A percentile compares a stretch with the other conserved stretches of the same genome.
Conservation (phyloP, 2,888 invertebrate species). For the Apantesis nais region DNA sequence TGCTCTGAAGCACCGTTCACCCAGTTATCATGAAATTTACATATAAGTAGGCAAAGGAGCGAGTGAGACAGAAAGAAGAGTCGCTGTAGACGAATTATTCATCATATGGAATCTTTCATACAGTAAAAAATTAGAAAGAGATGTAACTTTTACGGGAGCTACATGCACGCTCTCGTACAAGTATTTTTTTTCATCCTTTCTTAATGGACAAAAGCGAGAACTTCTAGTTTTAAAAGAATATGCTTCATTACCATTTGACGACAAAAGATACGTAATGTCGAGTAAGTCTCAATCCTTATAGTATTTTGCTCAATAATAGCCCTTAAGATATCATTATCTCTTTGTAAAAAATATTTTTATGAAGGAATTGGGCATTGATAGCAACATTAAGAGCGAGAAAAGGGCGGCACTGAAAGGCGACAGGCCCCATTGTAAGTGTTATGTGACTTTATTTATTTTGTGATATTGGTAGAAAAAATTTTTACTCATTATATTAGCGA, state of each 20-base stretch:
- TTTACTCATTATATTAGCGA: background rate
- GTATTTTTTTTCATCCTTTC: no score
- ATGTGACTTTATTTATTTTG: background rate
- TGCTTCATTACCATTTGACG: background rate
- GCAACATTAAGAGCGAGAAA: background rate
- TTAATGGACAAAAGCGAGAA: no score
- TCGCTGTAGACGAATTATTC: no score
- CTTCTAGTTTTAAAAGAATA: no score
- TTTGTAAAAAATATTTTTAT: background rate
- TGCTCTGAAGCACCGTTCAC: no score
- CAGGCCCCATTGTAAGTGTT: background rate
- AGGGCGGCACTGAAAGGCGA: background rate
- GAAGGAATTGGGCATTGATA: background rate
- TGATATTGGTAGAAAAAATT: background rate
- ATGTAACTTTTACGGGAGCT: no score
- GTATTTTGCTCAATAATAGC: background rate
- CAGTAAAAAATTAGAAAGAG: no score
- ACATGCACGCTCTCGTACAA: no score
- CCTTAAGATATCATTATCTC: background rate
- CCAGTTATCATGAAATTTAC: no score
- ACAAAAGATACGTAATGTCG: background rate
- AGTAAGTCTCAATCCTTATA: background rate
- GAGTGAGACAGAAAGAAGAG: no score
- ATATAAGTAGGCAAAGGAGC: no score
- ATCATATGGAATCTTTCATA: no score